Base-by-base conservation (phyloP, 2,888 invertebrate species). In the Portevinia maculata region DNA sequence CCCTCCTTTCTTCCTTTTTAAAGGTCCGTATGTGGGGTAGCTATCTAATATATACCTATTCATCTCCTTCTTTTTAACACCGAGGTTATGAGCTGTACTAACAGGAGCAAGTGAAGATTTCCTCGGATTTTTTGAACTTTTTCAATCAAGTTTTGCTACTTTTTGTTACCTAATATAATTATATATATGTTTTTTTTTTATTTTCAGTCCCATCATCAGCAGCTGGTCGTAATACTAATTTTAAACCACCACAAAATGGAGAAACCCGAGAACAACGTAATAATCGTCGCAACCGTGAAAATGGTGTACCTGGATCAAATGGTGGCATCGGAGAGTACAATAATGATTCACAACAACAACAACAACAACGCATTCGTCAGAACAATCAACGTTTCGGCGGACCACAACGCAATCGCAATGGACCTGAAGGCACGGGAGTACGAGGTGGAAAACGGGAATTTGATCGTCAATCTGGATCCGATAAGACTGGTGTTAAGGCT, bases 391-490 rank as follows among this genome's bases (percentile, higher is more conserved):
- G 89, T 11, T 76, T 76, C 19, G 87, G 86, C 48, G 87, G 88
- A 5, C 88, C 86, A 65, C 88, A 87, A 57, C 87, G 90, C 69
- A 86, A 87, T 87, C 90, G 91, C 28, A 91, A 92, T 69, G 89
- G 88, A 78, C 88, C 88, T 73, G 89, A 89, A 15, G 88, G n/a
- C n/a, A n/a, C n/a, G n/a, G n/a, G 88, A 65, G 86, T 88, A 19
- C 91, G 92, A 53, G 93, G 96, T 88, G 96, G 96, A 85, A 97
- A 97, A 91, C 94, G 98, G 55, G 98, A 98, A 92, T 98, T 96
- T 90, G 98, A 98, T 91, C 94, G 98, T 86, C 96, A 98, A 90
- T 98, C 98, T 87, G 98, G 98, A 86, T 97, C 97, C 79, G 98
- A 98, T 91, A 97, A 96, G 92, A 98, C 97, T 89, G 98, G 98